Percentiles rank a stretch among this genome's conserved stretches.
These are phyloP conservation scores for Ips nitidus DNA, from an alignment of 1,140 invertebrate species.

Conservation along the genomic window DNA sequence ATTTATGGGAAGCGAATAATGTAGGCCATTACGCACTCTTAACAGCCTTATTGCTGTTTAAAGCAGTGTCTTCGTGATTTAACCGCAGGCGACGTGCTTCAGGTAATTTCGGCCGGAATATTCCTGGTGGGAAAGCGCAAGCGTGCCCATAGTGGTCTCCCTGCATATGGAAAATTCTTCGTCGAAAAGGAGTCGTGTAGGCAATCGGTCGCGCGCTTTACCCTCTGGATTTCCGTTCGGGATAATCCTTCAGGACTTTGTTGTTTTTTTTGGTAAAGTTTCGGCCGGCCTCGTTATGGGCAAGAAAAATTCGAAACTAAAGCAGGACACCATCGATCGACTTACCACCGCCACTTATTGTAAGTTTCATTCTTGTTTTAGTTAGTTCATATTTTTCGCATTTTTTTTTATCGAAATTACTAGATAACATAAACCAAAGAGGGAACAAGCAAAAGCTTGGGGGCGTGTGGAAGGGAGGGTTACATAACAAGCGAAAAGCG, in stretches of 20 bases:
- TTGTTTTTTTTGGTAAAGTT: slow-evolving; percentile 10
- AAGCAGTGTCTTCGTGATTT: no score
- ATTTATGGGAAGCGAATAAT: no score
- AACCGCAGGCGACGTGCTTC: no score
- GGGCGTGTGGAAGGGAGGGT: no score
- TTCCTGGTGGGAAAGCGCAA: slow-evolving; percentile 4
- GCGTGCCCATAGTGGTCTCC: not conserved
- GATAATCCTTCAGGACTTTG: not conserved
- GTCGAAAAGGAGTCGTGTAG: slow-evolving; percentile 1
- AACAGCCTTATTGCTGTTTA: no score
- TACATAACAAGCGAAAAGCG: no score
- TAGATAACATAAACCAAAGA: no score
- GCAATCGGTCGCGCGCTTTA: not conserved
- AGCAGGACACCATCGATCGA: slow-evolving; percentile 88
- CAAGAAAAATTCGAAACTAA: slow-evolving; percentile 91
- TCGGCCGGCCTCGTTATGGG: slow-evolving; percentile 60
- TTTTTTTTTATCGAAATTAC: no score
- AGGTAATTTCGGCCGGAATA: no score
- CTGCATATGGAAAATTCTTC: slow-evolving; percentile 1
- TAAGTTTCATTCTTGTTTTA: slow-evolving; percentile 61
- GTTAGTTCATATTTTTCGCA: not conserved
- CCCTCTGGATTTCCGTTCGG: not conserved
- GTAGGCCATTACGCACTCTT: no score
- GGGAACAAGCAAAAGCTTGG: no score
- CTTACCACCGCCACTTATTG: slow-evolving; percentile 87